Percentiles rank a stretch among this genome's conserved stretches.
Evolutionary conservation across 2,113 vertebrate species (phyloP).

Genomic region (Dendropsophus ebraccatus): DNA sequence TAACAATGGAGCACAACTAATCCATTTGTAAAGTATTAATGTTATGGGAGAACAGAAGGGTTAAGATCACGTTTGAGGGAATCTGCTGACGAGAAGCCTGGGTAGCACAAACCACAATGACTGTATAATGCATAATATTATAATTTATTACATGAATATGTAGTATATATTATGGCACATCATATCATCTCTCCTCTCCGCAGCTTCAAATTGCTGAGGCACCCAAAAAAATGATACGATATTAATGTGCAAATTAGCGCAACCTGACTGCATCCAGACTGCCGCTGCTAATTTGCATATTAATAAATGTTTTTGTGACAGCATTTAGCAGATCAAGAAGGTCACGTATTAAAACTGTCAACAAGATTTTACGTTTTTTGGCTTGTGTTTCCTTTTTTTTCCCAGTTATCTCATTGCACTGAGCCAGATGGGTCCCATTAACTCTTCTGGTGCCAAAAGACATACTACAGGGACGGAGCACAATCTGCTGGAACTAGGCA

Average conservation of each 20-base stretch:
- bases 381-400: conserved; percentile 37
- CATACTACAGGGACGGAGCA: not conserved
- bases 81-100: not conserved
- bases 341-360: conserved; percentile 72
- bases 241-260: conserved; percentile 85
- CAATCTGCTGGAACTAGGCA: not conserved
- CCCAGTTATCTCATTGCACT: not conserved
- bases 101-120: not conserved
- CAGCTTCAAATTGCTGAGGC: conserved; percentile 65
- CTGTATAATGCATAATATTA: not conserved
- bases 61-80: not conserved
- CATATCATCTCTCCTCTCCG: not conserved
- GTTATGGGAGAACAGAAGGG: no score
- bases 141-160: not conserved
- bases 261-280: conserved; percentile 82
- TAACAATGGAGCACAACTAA: no score
- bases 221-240: conserved; percentile 75
- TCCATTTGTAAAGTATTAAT: not conserved
- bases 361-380: conserved; percentile 64
- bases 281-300: conserved; percentile 84
- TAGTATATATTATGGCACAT: not conserved
- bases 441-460: conserved; percentile 36
- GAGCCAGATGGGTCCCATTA: conserved; percentile 35
- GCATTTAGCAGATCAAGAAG: conserved; percentile 79
- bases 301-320: conserved; percentile 84